These are phyloP conservation scores for Drosophila melanocephala DNA, from an alignment of 2,888 invertebrate species.

Conservation along the genomic window DNA sequence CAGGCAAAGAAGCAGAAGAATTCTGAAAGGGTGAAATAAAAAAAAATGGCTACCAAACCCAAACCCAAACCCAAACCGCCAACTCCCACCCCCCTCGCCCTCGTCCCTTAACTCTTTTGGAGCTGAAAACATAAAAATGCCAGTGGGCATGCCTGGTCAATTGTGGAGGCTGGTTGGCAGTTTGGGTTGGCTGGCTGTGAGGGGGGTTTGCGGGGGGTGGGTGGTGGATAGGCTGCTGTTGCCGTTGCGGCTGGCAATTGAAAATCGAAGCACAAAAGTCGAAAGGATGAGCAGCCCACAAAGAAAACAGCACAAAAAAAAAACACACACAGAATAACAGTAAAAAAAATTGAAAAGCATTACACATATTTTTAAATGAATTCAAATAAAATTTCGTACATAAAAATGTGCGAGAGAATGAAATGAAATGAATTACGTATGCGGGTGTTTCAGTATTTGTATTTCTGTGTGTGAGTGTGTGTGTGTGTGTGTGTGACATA, in stretches of 20 bases:
- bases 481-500: conserved; percentile 50
- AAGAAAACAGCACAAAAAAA: conserved; percentile 10
- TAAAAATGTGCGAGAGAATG: conserved; percentile 66
- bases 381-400: conserved; percentile 79
- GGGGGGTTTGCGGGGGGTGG: conserved; percentile 6
- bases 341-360: conserved; percentile 43
- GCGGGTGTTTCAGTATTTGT: conserved; percentile 35
- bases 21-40: conserved; percentile 11
- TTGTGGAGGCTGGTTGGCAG: conserved; percentile 11
- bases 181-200: neutral
- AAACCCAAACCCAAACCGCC: neutral
- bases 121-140: conserved; percentile 32
- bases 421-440: conserved; percentile 52
- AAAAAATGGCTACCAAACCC: conserved; percentile 18
- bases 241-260: conserved; percentile 55
- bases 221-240: conserved; percentile 33
- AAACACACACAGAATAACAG: conserved; percentile 8
- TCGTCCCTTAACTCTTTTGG: conserved; percentile 1
- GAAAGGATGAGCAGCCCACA: conserved; percentile 60
- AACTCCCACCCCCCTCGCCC: neutral
- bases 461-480: conserved; percentile 21
- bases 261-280: conserved; percentile 73
- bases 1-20: conserved; percentile 29
- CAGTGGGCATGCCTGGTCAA: conserved; percentile 40
- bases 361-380: conserved; percentile 80